Percentiles rank a stretch among this genome's conserved stretches.
These are phyloP conservation scores for Leptocoma aspasia DNA, from an alignment of 2,113 vertebrate genomes.

Conservation along the genomic window DNA sequence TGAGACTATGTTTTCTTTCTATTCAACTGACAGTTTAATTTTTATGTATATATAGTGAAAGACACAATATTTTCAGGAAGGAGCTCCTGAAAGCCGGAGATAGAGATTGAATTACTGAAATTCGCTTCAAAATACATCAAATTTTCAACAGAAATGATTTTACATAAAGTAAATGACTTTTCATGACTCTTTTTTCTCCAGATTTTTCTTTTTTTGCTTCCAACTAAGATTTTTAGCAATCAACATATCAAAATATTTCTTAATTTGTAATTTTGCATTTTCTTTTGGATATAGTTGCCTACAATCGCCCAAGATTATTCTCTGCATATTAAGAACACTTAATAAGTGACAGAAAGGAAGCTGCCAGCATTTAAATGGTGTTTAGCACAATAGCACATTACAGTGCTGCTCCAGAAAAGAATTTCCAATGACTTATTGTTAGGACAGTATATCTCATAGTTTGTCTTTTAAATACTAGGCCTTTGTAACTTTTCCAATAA, in stretches of 20 bases:
- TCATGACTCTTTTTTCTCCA: accelerated
- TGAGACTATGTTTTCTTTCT: not conserved
- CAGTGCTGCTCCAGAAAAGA: not conserved
- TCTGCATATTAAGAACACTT: not conserved
- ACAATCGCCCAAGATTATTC: not conserved
- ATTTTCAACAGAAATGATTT: not conserved
- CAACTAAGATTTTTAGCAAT: not conserved
- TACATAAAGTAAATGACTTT: not conserved
- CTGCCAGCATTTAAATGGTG: not conserved
- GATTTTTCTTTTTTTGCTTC: not conserved
- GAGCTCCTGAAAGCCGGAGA: not conserved
- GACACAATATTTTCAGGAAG: not conserved
- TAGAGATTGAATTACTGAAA: not conserved
- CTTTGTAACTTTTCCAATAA: not conserved
- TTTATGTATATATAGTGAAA: not conserved
- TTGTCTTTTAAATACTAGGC: not conserved
- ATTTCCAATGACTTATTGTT: not conserved
- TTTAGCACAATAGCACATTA: not conserved
- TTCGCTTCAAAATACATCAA: not conserved
- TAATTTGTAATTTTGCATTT: not conserved
- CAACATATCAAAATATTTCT: not conserved
- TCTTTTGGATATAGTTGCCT: not conserved
- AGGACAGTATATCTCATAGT: not conserved
- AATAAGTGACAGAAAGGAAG: not conserved
- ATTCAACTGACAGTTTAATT: not conserved